A percentile compares a stretch with the other conserved stretches of the same genome.
Conservation (phyloP, 2,797 vertebrate species). For the Mormyrops attenuatus region DNA sequence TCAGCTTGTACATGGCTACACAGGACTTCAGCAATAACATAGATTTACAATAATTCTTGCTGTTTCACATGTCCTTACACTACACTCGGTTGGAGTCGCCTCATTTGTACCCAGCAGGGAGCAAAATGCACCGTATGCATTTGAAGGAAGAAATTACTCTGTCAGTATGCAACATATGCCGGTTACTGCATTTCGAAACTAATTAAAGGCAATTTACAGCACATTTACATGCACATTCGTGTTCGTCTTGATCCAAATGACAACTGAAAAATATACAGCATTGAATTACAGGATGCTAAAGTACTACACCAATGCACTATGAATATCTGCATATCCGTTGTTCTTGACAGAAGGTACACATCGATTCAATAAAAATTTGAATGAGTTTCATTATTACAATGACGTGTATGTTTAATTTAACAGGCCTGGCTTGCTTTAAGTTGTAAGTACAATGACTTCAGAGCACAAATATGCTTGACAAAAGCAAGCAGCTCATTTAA, state of each 20-base stretch:
- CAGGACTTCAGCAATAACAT: background rate
- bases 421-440: background rate
- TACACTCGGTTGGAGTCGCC: background rate
- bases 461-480: background rate
- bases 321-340: background rate
- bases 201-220: slow-evolving; percentile 26
- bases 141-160: slow-evolving; percentile 16
- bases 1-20: background rate
- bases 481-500: background rate
- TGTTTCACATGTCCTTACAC: background rate
- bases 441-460: background rate
- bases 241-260: slow-evolving; percentile 17
- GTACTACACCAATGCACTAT: background rate
- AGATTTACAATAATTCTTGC: background rate
- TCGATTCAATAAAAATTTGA: background rate
- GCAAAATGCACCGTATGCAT: slow-evolving; percentile 4
- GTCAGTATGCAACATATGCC: slow-evolving; percentile 26
- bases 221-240: background rate
- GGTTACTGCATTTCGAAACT: slow-evolving; percentile 12
- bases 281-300: background rate
- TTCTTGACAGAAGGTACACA: background rate
- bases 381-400: background rate
- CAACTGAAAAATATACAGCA: background rate
- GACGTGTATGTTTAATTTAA: background rate
- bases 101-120: slow-evolving; percentile 8